Evolutionary conservation across 2,797 vertebrate species (phyloP), one percentile per base, ranked within the genome.

Genomic region (Manis pentadactyla): DNA sequence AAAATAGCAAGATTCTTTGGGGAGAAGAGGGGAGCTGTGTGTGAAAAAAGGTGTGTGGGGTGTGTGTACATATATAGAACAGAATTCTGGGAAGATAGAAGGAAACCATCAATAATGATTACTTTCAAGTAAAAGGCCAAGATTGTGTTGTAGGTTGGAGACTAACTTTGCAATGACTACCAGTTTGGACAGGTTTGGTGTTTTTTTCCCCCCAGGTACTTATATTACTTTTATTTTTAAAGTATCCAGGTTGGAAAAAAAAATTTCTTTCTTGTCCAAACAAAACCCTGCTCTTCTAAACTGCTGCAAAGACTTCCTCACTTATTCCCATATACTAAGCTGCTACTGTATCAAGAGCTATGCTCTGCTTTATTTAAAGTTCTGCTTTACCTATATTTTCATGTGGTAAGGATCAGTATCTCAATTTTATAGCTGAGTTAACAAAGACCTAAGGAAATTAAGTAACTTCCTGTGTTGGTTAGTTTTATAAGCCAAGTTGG

Each of bases 221-320:
- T 87, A 55, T 13, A 64, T 93, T 81, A 82, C 27, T 92, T 87
- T 90, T 69, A 87, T 71, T 85, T 88, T 29, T 23, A 90, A 87
- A 71, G 21, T 59, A 73, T 21, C 11, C 31, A 87, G 7, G 11
- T 91, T 75, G 59, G 86, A 82, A 95, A 95, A 71, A 55, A 42
- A 25, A 34, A 59, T 69, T 46, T 46, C 75, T 88, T 74, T 42
- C 59, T n/a, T 69, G 86, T 57, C 55, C 39, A 77, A 87, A 57
- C 63, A 27, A 69, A 95, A 90, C 31, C 39, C 61, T 82, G n/a
- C n/a, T 34, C 37, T 39, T 74, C 51, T 69, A 51, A 78, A 42
- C 53, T 57, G 13, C 18, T 55, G 21, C 46, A 61, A 89, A 85
- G 27, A 2, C 2, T 4, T 93, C 78, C 68, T 78, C n/a, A 61